phyloP scores from a whole-genome alignment of 2,888 invertebrate genomes.

The Lasioglossum lativentre region DNA sequence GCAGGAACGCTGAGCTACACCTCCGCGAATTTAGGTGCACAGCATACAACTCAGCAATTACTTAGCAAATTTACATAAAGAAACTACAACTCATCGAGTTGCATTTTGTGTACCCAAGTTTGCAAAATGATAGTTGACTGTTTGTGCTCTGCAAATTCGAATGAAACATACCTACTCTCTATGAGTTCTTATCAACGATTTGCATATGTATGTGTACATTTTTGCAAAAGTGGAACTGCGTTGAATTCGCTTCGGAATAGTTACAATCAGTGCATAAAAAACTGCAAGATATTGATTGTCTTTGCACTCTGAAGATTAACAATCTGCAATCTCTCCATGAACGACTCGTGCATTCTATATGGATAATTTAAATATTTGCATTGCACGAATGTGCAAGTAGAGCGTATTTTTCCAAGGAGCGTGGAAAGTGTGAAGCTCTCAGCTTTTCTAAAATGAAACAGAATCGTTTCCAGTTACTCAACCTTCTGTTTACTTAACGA shows the following conservation, averaged over 20 bases:
- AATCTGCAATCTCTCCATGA: neutral
- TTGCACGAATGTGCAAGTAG: neutral
- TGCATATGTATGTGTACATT: neutral
- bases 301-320: neutral
- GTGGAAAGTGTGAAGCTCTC: neutral
- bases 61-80: neutral
- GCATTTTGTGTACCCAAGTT: neutral
- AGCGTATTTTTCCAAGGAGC: neutral
- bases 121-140: neutral
- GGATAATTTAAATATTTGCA: neutral
- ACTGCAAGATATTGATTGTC: no score
- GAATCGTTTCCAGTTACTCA: neutral
- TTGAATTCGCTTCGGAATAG: no score
- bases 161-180: neutral
- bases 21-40: neutral
- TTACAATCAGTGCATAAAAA: neutral
- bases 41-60: neutral
- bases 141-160: neutral
- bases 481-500: neutral
- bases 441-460: neutral
- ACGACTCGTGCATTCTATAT: neutral
- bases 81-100: neutral
- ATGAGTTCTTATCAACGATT: neutral
- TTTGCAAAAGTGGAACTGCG: neutral
- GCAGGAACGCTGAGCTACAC: neutral